Conservation (phyloP, 2,888 invertebrate species). For the Sipha maydis region DNA sequence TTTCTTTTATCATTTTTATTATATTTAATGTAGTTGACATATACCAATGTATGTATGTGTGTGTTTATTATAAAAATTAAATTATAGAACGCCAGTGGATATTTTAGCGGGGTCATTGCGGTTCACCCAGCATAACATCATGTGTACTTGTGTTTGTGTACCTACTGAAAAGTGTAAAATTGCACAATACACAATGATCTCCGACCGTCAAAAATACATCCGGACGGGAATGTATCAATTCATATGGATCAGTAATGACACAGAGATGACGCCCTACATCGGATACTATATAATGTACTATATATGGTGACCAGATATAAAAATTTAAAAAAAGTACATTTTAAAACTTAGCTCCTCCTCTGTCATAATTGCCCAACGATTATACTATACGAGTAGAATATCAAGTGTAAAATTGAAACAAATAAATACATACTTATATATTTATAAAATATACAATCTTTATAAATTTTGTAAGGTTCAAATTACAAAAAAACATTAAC, state of each 20-base stretch:
- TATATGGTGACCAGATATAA: too few species aligned
- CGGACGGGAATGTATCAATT: constrained; percentile 20
- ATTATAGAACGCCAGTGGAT: not conserved
- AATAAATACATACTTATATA: too few species aligned
- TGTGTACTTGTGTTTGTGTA: not conserved
- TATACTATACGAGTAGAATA: too few species aligned
- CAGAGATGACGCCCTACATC: not conserved
- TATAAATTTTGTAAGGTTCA: too few species aligned
- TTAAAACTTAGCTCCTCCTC: too few species aligned
- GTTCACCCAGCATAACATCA: not conserved
- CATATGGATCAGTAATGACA: not conserved
- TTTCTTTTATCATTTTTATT: not conserved
- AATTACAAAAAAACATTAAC: too few species aligned
- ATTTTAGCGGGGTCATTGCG: not conserved
- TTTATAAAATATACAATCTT: too few species aligned
- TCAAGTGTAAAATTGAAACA: too few species aligned
- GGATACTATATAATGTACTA: too few species aligned
- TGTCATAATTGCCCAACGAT: too few species aligned
- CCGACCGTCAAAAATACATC: constrained; percentile 26
- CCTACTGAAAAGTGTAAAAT: constrained; percentile 16
- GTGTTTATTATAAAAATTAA: not conserved
- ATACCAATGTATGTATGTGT: not conserved
- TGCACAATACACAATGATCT: constrained; percentile 18
- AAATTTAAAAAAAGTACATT: too few species aligned
- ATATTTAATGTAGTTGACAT: not conserved